Base-by-base conservation (phyloP, 2,797 vertebrate genomes). In the Alosa sapidissima region DNA sequence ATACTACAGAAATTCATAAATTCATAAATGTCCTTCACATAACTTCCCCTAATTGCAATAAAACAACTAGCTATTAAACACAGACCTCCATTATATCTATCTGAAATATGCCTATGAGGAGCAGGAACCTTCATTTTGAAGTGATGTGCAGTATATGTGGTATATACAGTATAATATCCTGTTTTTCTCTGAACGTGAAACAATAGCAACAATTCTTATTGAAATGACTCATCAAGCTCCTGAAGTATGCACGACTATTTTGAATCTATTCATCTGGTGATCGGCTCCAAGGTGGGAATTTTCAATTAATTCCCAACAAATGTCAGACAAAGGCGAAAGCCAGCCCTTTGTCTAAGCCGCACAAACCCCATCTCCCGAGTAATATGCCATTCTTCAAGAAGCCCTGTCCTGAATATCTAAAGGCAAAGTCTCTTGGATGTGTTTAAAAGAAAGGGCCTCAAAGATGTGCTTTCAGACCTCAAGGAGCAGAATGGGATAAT, bases 271-370 rank as follows among this genome's bases (percentile, higher is more conserved):
- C 72, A 47, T 47, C 72, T 45, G 36, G 36, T 78, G 72, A 78
- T 47, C 41, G 5, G 16, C 72, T 21, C 16, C 16, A 45, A 47
- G 72, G 6, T 19, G 72, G 72, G 72, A 78, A 47, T 78, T 78
- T 78, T 45, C 16, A 78, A 78, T 78, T 78, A 78, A 78, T 78
- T 78, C 41, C 4, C 16, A 78, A 78, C 72, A 78, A 78, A 78
- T 78, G 72, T 47, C 72, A 47, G 41, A 47, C 72, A 78, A 78
- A 78, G 72, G 41, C 72, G 4, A 47, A 78, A 78, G 16, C 72
- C 36, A 19, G 72, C 10, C 36, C 41, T 47, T 78, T 78, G 72
- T 78, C 41, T 47, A 13, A 78, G 36, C 36, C 6, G 6, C 16
- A 78, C 36, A 78, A 78, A 78, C 47, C 14, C 14, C 68, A 75